Evolutionary conservation across 2,113 vertebrate species (phyloP).

Genomic region (Tachuris rubrigastra): DNA sequence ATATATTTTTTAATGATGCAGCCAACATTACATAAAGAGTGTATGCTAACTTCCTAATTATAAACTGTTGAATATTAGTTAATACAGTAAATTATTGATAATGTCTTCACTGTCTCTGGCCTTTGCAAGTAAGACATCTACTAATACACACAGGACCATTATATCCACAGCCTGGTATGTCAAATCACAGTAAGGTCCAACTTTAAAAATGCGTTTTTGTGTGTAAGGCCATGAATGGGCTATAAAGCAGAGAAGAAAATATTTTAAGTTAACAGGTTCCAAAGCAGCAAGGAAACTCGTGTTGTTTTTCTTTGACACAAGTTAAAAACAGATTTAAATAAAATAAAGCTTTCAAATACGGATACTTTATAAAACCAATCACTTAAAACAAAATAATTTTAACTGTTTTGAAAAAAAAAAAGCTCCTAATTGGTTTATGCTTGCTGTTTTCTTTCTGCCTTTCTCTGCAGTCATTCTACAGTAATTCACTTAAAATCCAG

Average conservation of each 20-base stretch:
- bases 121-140: background rate
- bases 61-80: background rate
- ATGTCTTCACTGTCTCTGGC: background rate
- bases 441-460: background rate
- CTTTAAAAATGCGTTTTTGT: background rate
- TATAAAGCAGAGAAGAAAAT: background rate
- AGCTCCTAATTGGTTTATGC: background rate
- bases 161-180: background rate
- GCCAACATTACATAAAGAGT: background rate
- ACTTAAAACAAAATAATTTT: background rate
- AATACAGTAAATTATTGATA: background rate
- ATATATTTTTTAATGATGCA: background rate
- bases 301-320: background rate
- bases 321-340: background rate
- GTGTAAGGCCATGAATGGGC: background rate
- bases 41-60: background rate
- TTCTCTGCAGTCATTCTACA: background rate
- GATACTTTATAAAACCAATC: background rate
- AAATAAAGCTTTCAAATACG: background rate
- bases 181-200: background rate
- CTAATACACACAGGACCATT: background rate
- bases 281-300: background rate
- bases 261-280: background rate
- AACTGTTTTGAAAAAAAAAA: background rate
- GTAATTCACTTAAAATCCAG: background rate